Evolutionary conservation across 37 sponge, comb jelly and placozoan genomes (phyloP).

Genomic region (Aplysina aerophoba): DNA sequence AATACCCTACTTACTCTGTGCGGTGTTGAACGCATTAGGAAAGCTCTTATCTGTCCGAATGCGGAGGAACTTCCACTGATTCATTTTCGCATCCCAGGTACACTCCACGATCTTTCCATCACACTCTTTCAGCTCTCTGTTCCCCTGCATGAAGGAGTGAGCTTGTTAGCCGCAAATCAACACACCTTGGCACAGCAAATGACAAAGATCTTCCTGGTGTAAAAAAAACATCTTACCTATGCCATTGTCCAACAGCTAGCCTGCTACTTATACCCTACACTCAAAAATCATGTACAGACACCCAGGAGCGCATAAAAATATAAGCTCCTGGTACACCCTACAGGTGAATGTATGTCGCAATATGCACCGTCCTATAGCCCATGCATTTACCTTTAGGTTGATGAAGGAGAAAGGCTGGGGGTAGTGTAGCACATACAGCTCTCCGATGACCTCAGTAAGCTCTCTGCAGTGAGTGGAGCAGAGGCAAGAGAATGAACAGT

Average conservation of each 20-base stretch:
- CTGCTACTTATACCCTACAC: too few species aligned
- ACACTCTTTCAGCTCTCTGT: slow-evolving; percentile 72
- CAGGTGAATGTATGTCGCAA: too few species aligned
- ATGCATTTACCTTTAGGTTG: slow-evolving; percentile 48
- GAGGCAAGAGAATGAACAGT: not conserved
- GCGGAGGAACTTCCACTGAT: slow-evolving; percentile 84
- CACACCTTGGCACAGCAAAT: not conserved
- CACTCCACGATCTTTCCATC: slow-evolving; percentile 95
- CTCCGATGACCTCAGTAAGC: slow-evolving; percentile 69
- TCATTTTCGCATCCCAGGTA: slow-evolving; percentile 56
- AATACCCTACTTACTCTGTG: slow-evolving; percentile 65
- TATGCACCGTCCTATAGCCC: too few species aligned
- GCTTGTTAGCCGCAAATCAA: not conserved
- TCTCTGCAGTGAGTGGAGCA: slow-evolving; percentile 22
- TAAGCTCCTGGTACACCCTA: too few species aligned
- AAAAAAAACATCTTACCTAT: too few species aligned
- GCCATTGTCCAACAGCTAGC: too few species aligned
- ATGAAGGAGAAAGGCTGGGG: slow-evolving; percentile 58
- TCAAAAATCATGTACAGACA: too few species aligned
- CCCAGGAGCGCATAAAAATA: too few species aligned
- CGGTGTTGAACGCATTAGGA: slow-evolving; percentile 87
- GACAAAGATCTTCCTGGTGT: too few species aligned
- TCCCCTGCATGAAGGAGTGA: slow-evolving; percentile 15
- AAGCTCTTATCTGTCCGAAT: slow-evolving; percentile 91
- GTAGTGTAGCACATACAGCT: slow-evolving; percentile 74